These are phyloP conservation scores for Hydrotaea cyrtoneurina DNA, from an alignment of 2,888 invertebrate species.

Conservation along the genomic window DNA sequence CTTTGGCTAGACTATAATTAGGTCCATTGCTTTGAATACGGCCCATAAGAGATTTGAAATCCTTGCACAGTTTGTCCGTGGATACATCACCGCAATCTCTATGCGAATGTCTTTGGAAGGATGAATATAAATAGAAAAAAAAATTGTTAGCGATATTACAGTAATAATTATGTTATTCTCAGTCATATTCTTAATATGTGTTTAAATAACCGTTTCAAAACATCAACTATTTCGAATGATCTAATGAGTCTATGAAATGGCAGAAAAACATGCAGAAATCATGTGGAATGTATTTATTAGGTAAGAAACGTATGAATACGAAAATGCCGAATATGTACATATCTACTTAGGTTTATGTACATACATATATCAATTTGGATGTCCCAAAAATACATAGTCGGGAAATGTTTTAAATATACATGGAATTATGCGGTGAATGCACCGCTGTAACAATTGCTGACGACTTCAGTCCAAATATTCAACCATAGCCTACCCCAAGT, in stretches of 20 bases:
- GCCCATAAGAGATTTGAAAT: slow-evolving; percentile 78
- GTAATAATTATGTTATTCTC: not conserved
- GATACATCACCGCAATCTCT: slow-evolving; percentile 71
- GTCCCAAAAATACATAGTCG: not conserved
- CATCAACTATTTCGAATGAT: slow-evolving; percentile 42
- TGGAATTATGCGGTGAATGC: too few species aligned
- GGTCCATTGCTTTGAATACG: slow-evolving; percentile 84
- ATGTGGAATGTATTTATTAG: not conserved
- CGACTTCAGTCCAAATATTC: too few species aligned
- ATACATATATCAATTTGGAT: not conserved
- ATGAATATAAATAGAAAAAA: not conserved
- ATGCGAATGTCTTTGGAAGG: slow-evolving; percentile 49
- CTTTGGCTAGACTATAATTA: slow-evolving; percentile 87
- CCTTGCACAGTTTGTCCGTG: slow-evolving; percentile 73
- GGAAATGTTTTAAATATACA: too few species aligned
- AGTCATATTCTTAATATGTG: too few species aligned
- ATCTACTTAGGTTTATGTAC: too few species aligned
- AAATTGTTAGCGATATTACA: not conserved
- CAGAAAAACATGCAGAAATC: slow-evolving; percentile 62
- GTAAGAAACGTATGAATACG: not conserved
- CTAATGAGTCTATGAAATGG: slow-evolving; percentile 62
- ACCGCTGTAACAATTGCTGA: too few species aligned
- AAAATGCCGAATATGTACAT: too few species aligned
- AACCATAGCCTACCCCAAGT: too few species aligned
- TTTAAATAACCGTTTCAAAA: too few species aligned